Conservation (phyloP, 2,888 invertebrate species). For the Pegoplata infirma region DNA sequence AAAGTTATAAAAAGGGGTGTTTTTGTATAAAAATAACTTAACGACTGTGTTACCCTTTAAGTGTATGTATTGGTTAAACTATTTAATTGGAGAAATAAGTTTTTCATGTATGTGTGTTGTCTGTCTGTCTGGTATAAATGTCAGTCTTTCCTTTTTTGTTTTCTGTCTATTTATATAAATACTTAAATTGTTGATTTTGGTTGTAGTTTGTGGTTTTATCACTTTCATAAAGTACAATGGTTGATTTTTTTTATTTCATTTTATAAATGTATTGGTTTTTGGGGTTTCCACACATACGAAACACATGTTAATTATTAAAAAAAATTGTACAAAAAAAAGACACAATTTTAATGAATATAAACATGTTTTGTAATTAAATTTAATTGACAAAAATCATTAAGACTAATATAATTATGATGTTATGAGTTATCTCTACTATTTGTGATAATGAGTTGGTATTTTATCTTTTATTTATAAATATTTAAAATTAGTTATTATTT, state of each 20-base stretch:
- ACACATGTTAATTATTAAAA: not conserved
- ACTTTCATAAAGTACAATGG: not conserved
- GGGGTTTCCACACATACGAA: not conserved
- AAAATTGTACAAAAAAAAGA: constrained; percentile 20
- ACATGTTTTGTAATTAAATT: constrained; percentile 56
- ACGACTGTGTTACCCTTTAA: too few relatives aligned
- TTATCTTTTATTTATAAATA: too few relatives aligned
- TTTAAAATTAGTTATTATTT: too few relatives aligned
- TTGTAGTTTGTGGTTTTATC: constrained; percentile 21
- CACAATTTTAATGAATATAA: constrained; percentile 44
- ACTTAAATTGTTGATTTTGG: constrained; percentile 7
- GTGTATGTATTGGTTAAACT: too few relatives aligned
- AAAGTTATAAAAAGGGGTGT: not conserved
- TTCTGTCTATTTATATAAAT: not conserved
- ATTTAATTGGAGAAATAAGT: too few relatives aligned
- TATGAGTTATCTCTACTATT: not conserved
- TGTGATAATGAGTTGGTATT: constrained; percentile 8
- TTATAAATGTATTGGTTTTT: not conserved
- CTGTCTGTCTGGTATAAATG: not conserved
- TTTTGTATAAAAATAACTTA: not conserved
- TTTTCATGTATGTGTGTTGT: too few relatives aligned
- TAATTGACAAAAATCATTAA: constrained; percentile 60
- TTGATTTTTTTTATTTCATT: too few relatives aligned
- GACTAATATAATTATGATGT: constrained; percentile 41
- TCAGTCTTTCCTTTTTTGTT: not conserved